Evolutionary conservation across 2,113 vertebrate species (phyloP).

Genomic region (Lota lota): DNA sequence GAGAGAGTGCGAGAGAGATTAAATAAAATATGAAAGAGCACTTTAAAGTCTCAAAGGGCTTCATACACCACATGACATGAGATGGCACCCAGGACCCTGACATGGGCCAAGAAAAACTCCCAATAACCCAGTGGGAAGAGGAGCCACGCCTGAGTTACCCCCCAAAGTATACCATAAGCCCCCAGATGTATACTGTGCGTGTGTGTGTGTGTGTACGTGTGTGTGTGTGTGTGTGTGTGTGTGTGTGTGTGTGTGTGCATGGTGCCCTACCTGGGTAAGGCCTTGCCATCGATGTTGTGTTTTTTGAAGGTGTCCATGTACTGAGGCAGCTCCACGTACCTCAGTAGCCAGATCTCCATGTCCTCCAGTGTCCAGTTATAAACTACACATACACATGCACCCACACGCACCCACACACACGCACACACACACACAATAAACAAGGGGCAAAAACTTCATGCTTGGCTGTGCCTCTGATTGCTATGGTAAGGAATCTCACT

Average conservation of each 20-base stretch:
- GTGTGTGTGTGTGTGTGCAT: no score
- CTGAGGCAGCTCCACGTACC: conserved; percentile 87
- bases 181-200: no score
- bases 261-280: conserved; percentile 84
- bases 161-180: no score
- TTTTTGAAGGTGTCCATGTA: conserved; percentile 85
- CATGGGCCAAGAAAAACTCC: no score
- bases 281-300: conserved; percentile 82
- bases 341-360: conserved; percentile 85
- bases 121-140: no score
- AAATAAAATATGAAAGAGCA: no score
- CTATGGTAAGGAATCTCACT: background rate
- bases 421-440: background rate
- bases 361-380: conserved; percentile 89
- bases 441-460: background rate
- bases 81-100: no score
- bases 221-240: no score
- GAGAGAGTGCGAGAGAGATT: background rate
- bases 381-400: conserved; percentile 68
- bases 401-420: conserved; percentile 17
- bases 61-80: no score
- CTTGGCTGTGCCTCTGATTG: background rate
- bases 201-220: conserved; percentile 6
- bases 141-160: no score
- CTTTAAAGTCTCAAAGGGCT: no score